Conservation (phyloP, 2,888 invertebrate genomes). For the Rapana venosa region DNA sequence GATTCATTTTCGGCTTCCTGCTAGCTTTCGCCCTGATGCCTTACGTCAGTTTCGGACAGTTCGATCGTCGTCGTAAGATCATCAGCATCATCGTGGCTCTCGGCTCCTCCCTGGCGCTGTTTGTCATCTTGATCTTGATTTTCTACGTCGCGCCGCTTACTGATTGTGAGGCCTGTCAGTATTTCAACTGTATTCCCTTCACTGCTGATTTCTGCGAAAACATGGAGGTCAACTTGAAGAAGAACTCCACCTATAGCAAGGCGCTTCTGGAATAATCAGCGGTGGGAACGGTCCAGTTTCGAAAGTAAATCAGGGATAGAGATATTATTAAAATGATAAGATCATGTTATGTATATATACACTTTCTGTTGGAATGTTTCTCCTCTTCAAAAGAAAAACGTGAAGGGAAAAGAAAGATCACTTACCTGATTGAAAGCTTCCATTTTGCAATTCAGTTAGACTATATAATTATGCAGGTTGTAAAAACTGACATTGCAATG, state of each 20-base stretch:
- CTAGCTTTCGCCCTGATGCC: constrained; percentile 96
- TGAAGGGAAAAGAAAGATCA: background rate
- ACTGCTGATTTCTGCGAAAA: constrained; percentile 93
- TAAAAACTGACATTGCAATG: background rate
- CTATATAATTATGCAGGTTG: background rate
- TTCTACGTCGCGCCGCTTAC: constrained; percentile 93
- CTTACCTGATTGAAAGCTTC: background rate
- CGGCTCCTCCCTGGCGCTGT: constrained; percentile 84
- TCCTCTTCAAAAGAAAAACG: too few relatives aligned
- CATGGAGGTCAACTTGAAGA: constrained; percentile 72
- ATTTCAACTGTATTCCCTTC: constrained; percentile 93
- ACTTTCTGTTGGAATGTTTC: too few relatives aligned
- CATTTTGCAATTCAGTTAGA: background rate
- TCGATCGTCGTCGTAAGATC: constrained; percentile 86
- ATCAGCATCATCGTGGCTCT: constrained; percentile 86
- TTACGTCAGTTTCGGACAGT: constrained; percentile 94
- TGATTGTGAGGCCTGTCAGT: constrained; percentile 91
- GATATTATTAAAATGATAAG: background rate
- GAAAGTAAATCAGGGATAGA: background rate
- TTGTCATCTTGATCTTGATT: constrained; percentile 87
- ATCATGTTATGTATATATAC: too few relatives aligned
- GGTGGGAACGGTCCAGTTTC: background rate
- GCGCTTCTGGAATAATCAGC: background rate
- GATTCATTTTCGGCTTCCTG: constrained; percentile 95
- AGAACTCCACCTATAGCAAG: constrained; percentile 64